Base-by-base conservation (phyloP, 2,888 invertebrate species). In the Thecophora atra region DNA sequence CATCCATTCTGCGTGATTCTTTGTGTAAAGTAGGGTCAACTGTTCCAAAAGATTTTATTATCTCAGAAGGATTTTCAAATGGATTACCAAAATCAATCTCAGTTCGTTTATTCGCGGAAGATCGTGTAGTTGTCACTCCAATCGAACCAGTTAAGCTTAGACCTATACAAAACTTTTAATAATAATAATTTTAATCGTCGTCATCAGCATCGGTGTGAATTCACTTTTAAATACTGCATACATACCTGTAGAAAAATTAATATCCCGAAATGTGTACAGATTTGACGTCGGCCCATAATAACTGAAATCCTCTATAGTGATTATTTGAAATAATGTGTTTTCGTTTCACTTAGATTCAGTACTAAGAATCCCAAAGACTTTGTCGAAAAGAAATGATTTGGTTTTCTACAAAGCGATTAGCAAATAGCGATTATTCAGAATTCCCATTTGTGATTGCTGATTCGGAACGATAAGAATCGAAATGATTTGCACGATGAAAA, bases 51-150 rank as follows among this genome's bases (percentile, higher is more conserved):
- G 17, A 1, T 47, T 11, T 47, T 47, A 17, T 8, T 11, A n/a
- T 47, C 15, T 47, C 47, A 17, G 47, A n/a, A 5, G 47, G 47
- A 47, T 17, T 47, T 47, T 47, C 47, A n/a, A 47, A 47, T 47
- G 47, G 3, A 17, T 47, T 47, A n/a, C 47, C 47, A 47, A 47
- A 47, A 28, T 47, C 65, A 0, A 11, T 26, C 4, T 30, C 51
- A 51, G 26, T 26, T 21, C 51, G 47, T n/a, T 13, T 8, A 28
- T 44, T 64, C 8, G 17, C 11, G 15, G 51, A 51, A 6, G 28
- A 17, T 26, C 17, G 51, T 24, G 65, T 65, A 5, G 47, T 65
- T 65, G 26, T 47, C 8, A 5, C 28, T 15, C 65, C 51, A 65
- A 51, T 65, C 19, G 28, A 21, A 15, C 51, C 47, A 11, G 51